Evolutionary conservation across 23 tunicate genomes (phyloP).

Genomic region (Styela clava): DNA sequence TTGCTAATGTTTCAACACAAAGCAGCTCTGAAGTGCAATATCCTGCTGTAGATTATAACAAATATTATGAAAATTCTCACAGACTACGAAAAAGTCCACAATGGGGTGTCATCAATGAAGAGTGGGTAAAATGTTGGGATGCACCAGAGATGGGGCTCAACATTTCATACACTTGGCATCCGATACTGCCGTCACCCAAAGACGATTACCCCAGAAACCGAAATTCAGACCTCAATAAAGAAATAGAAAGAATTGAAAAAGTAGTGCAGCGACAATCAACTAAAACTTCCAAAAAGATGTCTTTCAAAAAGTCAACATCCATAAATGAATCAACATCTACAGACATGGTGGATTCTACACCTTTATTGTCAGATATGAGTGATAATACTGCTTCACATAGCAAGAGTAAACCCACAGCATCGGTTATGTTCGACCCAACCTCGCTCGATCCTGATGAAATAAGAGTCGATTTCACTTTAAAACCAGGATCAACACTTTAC

Average conservation of each 20-base stretch:
- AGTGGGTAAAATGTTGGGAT: conserved; percentile 89
- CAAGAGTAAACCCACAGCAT: not conserved
- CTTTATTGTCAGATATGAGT: conserved; percentile 6
- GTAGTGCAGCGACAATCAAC: not conserved
- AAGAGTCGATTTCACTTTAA: conserved; percentile 46
- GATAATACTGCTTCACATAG: not conserved
- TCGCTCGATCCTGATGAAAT: conserved; percentile 71
- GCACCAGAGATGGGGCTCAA: conserved; percentile 45
- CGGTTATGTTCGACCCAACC: conserved; percentile 85
- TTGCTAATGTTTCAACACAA: no score
- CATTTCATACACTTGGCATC: conserved; percentile 78
- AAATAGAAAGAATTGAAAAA: conserved; percentile 10
- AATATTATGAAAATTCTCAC: conserved; percentile 15
- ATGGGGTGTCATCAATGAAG: conserved; percentile 60
- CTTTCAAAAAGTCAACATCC: not conserved
- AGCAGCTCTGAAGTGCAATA: not conserved
- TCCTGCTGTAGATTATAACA: not conserved
- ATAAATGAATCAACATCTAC: conserved; percentile 1
- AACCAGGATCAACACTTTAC: conserved; percentile 48
- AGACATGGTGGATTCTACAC: not conserved
- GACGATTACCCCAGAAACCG: not conserved
- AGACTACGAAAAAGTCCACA: conserved; percentile 34
- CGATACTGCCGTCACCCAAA: not conserved
- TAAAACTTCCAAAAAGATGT: not conserved
- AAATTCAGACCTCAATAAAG: not conserved